Conservation (phyloP, 35 echinoderm and acorn worm species). For the Ophioderma brevispina region DNA sequence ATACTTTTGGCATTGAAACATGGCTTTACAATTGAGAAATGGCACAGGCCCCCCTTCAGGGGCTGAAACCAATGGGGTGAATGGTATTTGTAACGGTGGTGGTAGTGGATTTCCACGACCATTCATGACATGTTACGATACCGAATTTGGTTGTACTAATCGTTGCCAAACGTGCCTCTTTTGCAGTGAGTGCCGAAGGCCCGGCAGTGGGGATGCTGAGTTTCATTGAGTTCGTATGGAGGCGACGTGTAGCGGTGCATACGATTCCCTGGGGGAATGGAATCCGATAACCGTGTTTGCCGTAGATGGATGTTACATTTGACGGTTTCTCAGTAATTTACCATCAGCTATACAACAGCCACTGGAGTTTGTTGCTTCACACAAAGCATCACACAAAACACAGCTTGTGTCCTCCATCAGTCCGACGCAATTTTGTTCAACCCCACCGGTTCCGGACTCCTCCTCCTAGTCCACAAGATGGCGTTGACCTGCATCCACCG, state of each 20-base stretch:
- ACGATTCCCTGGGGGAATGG: conserved; percentile 87
- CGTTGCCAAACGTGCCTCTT: neutral
- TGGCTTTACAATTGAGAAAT: neutral
- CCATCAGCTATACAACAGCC: neutral
- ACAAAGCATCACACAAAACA: conserved; percentile 3
- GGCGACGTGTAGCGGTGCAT: conserved; percentile 97
- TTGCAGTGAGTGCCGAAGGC: conserved; percentile 74
- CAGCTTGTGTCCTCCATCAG: neutral
- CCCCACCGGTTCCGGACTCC: conserved; percentile 10
- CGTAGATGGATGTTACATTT: conserved; percentile 87
- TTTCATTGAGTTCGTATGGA: conserved; percentile 98
- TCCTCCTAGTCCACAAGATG: neutral
- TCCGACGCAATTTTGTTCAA: neutral
- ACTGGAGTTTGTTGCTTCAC: neutral
- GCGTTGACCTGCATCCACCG: neutral
- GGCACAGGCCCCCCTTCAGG: neutral
- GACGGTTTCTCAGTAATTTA: conserved; percentile 50
- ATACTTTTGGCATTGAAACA: neutral
- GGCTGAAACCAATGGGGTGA: neutral
- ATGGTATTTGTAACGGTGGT: neutral
- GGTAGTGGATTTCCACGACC: neutral
- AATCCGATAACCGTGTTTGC: conserved; percentile 77
- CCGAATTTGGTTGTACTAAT: neutral
- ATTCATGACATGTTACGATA: conserved; percentile 5
- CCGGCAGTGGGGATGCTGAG: conserved; percentile 71